phyloP scores from a whole-genome alignment of 2,113 vertebrate species.

The Conger conger region DNA sequence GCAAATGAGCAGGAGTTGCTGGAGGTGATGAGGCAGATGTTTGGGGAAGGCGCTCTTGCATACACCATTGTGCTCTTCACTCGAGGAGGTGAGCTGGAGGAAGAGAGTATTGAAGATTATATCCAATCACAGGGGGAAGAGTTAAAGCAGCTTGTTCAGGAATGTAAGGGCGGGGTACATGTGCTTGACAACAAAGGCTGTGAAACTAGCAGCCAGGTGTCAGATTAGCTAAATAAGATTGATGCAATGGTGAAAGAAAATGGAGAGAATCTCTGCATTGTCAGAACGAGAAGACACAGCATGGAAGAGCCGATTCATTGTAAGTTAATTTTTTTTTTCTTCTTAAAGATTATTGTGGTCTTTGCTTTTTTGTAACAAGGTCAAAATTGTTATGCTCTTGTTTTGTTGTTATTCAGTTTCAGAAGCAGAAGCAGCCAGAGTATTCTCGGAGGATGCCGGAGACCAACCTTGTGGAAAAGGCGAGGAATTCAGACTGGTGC shows the following conservation, averaged over 20 bases:
- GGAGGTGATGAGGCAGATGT: constrained; percentile 53
- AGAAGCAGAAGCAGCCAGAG: constrained; percentile 23
- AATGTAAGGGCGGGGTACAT: constrained; percentile 67
- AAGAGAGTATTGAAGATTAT: constrained; percentile 52
- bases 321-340: not conserved
- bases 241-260: constrained; percentile 55
- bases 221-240: constrained; percentile 60
- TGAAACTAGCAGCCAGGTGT: constrained; percentile 56
- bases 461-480: constrained; percentile 35
- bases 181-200: constrained; percentile 66
- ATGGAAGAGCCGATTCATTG: constrained; percentile 33
- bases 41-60: constrained; percentile 56
- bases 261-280: constrained; percentile 59
- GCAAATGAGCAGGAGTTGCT: constrained; percentile 53
- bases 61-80: constrained; percentile 73
- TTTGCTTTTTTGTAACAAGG: not conserved
- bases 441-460: constrained; percentile 20
- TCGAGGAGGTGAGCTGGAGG: constrained; percentile 63
- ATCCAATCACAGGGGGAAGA: constrained; percentile 46
- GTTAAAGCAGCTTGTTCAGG: constrained; percentile 58
- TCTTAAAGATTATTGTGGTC: not conserved
- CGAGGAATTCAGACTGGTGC: constrained; percentile 43
- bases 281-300: constrained; percentile 53
- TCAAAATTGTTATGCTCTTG: not conserved
- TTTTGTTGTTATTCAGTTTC: not conserved